Base-by-base conservation (phyloP, 2,113 vertebrate species). In the Syngnathus scovelli region DNA sequence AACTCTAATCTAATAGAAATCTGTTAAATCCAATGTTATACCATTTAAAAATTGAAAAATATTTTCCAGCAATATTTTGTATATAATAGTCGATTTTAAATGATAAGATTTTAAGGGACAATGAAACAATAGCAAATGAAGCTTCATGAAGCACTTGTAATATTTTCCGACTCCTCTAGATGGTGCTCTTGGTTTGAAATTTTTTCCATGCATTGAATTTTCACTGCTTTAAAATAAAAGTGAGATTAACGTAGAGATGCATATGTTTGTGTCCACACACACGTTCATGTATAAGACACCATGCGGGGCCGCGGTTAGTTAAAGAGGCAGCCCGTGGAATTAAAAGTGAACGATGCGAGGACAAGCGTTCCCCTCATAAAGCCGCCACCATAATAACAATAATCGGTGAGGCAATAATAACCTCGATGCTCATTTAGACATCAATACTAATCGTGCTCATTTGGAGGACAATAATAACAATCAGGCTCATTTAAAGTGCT, bases 391-490 rank as follows among this genome's bases (percentile, higher is more conserved):
- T 71, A 87, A 87, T 83, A 82, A 86, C 77, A 87, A 87, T 86
- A 79, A 85, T 85, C 79, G 85, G 88, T 78, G 69, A 52, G 75
- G 81, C 74, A 84, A 84, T 86, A 88, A 87, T 86, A 84, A 86
- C 81, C 88, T 65, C 80, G 62, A 71, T 36, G 81, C 87, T 90
- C 85, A 89, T 89, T 90, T 88, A 88, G 86, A 89, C 88, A 90
- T 90, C 88, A 90, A 86, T 88, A 88, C 87, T 90, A 90, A 90
- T 90, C 87, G 86, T 82, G 81, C 88, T 88, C 88, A 88, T 90
- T 88, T 90, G 83, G 87, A 84, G 83, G 85, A 89, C 87, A 87
- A 88, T 89, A 90, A 89, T 88, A 84, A 88, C 86, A 89, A 90
- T 89, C 88, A 84, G 82, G 72, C 88, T 90, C 87, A 89, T 90